Evolutionary conservation across 2,888 invertebrate genomes (phyloP).

Genomic region (Melinopterus prodromus): DNA sequence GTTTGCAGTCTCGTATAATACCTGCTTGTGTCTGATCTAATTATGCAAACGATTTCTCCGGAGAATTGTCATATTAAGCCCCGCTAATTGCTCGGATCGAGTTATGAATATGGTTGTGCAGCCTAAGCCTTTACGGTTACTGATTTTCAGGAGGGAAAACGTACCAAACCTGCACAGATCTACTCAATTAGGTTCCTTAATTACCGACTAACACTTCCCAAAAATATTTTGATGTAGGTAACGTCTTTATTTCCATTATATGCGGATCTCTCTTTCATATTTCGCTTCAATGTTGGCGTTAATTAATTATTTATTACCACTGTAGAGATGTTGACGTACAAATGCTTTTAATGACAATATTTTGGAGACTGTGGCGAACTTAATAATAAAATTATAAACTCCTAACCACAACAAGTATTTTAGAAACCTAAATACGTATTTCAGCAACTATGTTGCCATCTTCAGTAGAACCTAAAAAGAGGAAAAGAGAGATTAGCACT

Average conservation of each 20-base stretch:
- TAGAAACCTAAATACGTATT: too few relatives aligned
- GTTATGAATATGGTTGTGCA: not conserved
- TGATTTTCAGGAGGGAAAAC: not conserved
- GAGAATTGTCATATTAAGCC: not conserved
- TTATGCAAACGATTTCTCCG: not conserved
- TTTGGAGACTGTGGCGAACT: too few relatives aligned
- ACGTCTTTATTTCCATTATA: not conserved
- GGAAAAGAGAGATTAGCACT: too few relatives aligned
- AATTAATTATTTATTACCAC: not conserved
- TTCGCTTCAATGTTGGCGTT: not conserved
- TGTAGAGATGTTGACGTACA: not conserved
- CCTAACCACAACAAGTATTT: too few relatives aligned
- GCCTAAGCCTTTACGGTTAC: not conserved
- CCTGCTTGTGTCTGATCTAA: not conserved
- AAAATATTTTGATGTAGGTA: not conserved
- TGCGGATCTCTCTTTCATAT: not conserved
- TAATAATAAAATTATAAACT: too few relatives aligned
- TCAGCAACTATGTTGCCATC: too few relatives aligned
- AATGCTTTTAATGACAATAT: too few relatives aligned
- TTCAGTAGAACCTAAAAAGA: too few relatives aligned
- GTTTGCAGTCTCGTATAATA: slow-evolving; percentile 4
- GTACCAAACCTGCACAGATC: not conserved
- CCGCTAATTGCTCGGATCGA: not conserved
- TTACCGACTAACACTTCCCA: not conserved
- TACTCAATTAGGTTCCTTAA: not conserved